These are phyloP conservation scores for Parascotia fuliginaria DNA, from an alignment of 2,888 invertebrate species.

Conservation along the genomic window DNA sequence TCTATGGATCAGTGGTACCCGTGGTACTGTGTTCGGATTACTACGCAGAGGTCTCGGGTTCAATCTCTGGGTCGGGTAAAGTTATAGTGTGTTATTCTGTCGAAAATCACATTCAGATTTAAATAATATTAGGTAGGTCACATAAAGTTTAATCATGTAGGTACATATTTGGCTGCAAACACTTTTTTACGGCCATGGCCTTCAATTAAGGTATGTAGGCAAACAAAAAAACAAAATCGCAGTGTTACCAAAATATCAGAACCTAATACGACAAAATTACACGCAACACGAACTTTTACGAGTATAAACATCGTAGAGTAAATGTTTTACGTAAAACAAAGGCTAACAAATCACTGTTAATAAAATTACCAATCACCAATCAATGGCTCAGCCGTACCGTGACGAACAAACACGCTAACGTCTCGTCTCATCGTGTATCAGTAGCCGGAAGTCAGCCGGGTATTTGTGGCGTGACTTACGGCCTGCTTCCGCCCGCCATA, in stretches of 20 bases:
- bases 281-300: not conserved
- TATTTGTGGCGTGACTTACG: slow-evolving; percentile 80
- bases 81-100: no score
- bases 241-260: not conserved
- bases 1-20: no score
- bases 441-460: slow-evolving; percentile 67
- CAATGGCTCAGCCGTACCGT: slow-evolving; percentile 20
- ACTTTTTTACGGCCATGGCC: no score
- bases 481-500: slow-evolving; percentile 78
- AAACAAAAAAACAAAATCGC: not conserved
- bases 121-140: no score
- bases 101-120: no score
- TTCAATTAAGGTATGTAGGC: no score
- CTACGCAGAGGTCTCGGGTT: no score
- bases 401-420: slow-evolving; percentile 42
- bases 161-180: no score
- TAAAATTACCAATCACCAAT: slow-evolving; percentile 19
- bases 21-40: no score
- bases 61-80: no score
- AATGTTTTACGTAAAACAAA: slow-evolving; percentile 7
- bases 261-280: not conserved
- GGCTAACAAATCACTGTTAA: slow-evolving; percentile 3
- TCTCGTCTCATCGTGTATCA: slow-evolving; percentile 49
- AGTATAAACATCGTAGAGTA: not conserved
- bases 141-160: no score